Evolutionary conservation across 1,140 invertebrate genomes (phyloP), one percentile per base, ranked within the genome.

Genomic region (Trichonephila clavipes): DNA sequence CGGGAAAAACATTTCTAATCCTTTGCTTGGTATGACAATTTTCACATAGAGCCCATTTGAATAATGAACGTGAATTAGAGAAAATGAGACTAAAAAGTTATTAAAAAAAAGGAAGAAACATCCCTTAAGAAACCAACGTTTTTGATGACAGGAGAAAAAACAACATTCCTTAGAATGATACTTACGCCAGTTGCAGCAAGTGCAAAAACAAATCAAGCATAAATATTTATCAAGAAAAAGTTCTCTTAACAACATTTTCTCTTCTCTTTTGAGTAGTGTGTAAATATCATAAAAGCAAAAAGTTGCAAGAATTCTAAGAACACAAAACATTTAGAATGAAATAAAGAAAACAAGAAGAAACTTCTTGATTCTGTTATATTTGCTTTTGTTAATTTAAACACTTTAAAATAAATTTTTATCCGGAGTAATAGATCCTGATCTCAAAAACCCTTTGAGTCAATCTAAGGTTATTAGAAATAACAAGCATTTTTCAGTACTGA

Each of bases 11-110:
- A 85, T 18, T 85, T 90, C 72, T 82, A 81, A 81, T 82, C 72
- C 90, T 40, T 44, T 83, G 66, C 91, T 87, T 92, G 34, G 83
- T 92, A 92, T 69, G 91, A 86, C 91, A 92, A 92, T 92, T 92
- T 92, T 92, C 83, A 72, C 91, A 87, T 91, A 66, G 59, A 92
- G 24, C 85, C 82, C 44, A 92, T 92, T 92, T 86, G 91, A 92
- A 92, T 92, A 92, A 92, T 92, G 82, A 92, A 87, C 83, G 21
- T 83, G 66, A 92, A 92, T 92, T 87, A 92, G 64, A 44, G 90
- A 85, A 92, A 92, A 92, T 92, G 90, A 92, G 64, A 72, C 81
- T 69, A 85, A 87, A 69, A 92, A n/a, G 51, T 64, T 87, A 64
- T 72, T 59, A 40, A 72, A 92, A 91, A n/a, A 66, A 59, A 59